A percentile compares a stretch with the other conserved stretches of the same genome.
Evolutionary conservation across 2,113 vertebrate species (phyloP).

Genomic region (Bubo scandiacus): DNA sequence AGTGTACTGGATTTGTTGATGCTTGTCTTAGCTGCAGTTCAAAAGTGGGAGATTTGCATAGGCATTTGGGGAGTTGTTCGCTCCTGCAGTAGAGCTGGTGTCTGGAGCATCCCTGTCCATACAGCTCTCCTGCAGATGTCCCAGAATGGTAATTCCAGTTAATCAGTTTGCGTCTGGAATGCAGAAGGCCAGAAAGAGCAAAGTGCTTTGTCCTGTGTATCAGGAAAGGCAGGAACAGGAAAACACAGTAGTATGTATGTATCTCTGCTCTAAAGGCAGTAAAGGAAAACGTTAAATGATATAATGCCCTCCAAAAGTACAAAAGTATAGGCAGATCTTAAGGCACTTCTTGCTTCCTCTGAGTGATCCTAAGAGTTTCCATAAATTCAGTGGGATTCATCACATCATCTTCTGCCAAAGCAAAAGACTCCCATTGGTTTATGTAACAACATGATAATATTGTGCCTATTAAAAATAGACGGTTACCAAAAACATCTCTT

Average conservation of each 20-base stretch:
- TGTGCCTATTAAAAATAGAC: background rate
- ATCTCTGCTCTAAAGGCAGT: background rate
- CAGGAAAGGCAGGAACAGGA: background rate
- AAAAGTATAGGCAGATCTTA: background rate
- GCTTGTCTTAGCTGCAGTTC: background rate
- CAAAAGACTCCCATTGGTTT: background rate
- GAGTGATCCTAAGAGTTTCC: background rate
- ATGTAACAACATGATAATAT: background rate
- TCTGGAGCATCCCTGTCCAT: background rate
- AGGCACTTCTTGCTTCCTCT: background rate
- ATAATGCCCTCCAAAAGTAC: background rate
- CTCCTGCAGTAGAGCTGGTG: background rate
- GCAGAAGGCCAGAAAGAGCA: background rate
- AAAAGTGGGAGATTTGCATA: background rate
- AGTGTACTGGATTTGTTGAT: background rate
- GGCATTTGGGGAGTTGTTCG: background rate
- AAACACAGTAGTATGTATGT: background rate
- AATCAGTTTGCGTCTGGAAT: background rate
- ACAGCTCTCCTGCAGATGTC: background rate
- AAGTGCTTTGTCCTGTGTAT: background rate
- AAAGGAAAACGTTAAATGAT: background rate
- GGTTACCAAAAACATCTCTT: background rate
- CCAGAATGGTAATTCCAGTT: background rate
- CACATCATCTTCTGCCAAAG: background rate
- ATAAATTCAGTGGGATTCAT: background rate